These are phyloP conservation scores for Acrocephalus kingi DNA, from an alignment of 2,113 vertebrate species.

Conservation along the genomic window DNA sequence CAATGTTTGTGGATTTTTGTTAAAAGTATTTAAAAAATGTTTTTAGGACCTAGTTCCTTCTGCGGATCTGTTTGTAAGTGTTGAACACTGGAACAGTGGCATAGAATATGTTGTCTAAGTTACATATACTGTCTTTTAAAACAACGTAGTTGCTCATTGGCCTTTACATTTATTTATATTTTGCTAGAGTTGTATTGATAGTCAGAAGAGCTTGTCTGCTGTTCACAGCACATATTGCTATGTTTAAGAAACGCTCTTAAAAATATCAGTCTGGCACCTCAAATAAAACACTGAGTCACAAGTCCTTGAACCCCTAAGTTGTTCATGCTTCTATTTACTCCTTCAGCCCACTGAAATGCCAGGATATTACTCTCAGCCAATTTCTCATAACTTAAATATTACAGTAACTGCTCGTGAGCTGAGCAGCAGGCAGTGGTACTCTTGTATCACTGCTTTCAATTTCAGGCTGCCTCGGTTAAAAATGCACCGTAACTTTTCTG, in stretches of 20 bases:
- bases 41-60: neutral
- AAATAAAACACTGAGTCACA: slow-evolving; percentile 29
- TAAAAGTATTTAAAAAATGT: neutral
- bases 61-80: neutral
- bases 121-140: neutral
- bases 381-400: neutral
- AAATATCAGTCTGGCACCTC: slow-evolving; percentile 4
- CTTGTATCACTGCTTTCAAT: neutral
- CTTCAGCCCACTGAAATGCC: neutral
- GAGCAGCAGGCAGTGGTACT: neutral
- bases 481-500: slow-evolving; percentile 9
- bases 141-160: neutral
- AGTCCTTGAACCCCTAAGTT: neutral
- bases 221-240: slow-evolving; percentile 29
- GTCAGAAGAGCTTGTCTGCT: neutral
- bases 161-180: neutral
- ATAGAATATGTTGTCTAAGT: neutral
- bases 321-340: slow-evolving; percentile 7
- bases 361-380: neutral
- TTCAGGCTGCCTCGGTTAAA: slow-evolving; percentile 20
- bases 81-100: fast-evolving
- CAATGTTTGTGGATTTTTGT: neutral
- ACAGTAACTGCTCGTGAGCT: slow-evolving; percentile 2
- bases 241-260: neutral
- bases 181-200: neutral